Evolutionary conservation across 2,113 vertebrate genomes (phyloP).

Genomic region (Pontoporia blainvillei): DNA sequence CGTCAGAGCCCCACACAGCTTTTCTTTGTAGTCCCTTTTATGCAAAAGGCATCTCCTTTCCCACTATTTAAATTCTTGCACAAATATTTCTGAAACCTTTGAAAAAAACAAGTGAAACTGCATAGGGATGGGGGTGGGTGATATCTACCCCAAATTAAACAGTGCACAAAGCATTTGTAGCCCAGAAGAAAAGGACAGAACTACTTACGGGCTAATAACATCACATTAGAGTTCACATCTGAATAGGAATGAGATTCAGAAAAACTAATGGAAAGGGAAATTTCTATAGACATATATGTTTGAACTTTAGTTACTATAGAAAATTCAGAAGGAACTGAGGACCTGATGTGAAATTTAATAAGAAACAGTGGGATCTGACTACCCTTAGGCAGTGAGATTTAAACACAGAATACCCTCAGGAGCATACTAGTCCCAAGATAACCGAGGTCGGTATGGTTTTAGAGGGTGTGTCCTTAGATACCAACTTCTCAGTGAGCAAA

Average conservation of each 20-base stretch:
- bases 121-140: neutral
- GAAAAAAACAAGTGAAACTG: conserved; percentile 23
- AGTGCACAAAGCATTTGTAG: neutral
- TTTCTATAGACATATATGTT: neutral
- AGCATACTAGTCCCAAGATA: neutral
- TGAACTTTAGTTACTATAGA: conserved; percentile 15
- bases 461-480: neutral
- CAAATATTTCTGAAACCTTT: conserved; percentile 23
- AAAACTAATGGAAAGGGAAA: conserved; percentile 29
- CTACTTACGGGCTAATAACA: conserved; percentile 19
- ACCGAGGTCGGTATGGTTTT: neutral
- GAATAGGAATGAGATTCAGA: conserved; percentile 33
- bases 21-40: neutral
- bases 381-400: neutral
- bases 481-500: conserved; percentile 17
- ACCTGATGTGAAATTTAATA: neutral
- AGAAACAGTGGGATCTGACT: neutral
- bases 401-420: neutral
- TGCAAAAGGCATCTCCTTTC: neutral
- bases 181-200: neutral
- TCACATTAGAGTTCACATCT: neutral
- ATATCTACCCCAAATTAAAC: neutral
- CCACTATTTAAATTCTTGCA: conserved; percentile 1
- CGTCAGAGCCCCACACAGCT: neutral
- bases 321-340: conserved; percentile 16